Base-by-base conservation (phyloP, 92 coral and sea anemone species). In the Zoanthus solanderi region DNA sequence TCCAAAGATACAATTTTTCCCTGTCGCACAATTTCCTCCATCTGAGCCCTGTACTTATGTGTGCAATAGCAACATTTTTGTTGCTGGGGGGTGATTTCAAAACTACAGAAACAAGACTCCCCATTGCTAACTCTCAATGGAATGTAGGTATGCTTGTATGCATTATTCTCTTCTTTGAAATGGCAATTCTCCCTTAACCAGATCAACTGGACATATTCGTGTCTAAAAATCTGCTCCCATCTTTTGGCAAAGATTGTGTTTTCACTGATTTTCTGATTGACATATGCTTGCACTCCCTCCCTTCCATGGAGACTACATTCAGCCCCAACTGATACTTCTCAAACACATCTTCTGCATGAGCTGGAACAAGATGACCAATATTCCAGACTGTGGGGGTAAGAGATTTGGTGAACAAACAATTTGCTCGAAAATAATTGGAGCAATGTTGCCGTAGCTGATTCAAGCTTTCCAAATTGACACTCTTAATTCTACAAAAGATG, bases 21-120 rank as follows among this genome's bases (percentile, higher is more conserved):
- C 65, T 81, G 75, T 77, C 48, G 45, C 66, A 88, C 93, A 94
- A 93, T 75, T 75, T 85, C 81, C 83, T 90, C 90, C 65, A 92
- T 94, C 29, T 17, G 75, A 63, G 63, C 47, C 85, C 90, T 84
- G 83, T 92, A 80, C 88, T 83, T 32, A 83, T 94, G 95, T 84
- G 83, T 88, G 84, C 95, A 94, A 76, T 91, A 91, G 37, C 44
- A 61, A 84, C 91, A 92, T 81, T 92, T 69, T 56, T 92, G 92
- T 75, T 78, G 56, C 76, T 85, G 78, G 50, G 79, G 79, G 53
- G 84, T 74, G 17, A 69, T 77, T 16, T 87, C 82, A 28, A 92
- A 92, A 56, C 95, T 94, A 89, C 95, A 94, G 79, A 89, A 87
- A 89, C 95, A 92, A 58, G 90, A 90, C 61, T 94, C 94, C 69